Evolutionary conservation across 23 tunicate genomes (phyloP), one percentile per base, ranked within the genome.

Genomic region (Trididemnum clinides): DNA sequence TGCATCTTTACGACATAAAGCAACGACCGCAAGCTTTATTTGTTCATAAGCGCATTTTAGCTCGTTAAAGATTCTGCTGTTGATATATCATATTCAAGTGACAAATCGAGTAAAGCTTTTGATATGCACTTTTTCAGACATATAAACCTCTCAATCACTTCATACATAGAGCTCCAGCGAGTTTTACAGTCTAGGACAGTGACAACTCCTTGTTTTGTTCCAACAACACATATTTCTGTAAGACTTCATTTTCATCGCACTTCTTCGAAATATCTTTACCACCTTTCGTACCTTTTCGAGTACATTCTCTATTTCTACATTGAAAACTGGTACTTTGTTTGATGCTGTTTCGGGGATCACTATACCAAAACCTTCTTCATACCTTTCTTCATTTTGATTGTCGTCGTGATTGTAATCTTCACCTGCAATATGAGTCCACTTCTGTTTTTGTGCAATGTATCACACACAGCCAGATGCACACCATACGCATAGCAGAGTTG

Each of bases 41-140:
- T 19, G 38, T 70, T 70, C 76, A 70, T 27, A 37, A 32, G 76
- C 76, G 12, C 36, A 70, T 70, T 70, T 70, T 33, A 70, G 38
- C 76, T 70, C 76, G 39, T 70, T 33, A 6, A 70, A 70, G 30
- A 33, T 29, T 70, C 76, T 3, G 76, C 39, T 63, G 6, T 22
- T 70, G 76, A 70, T 70, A 29, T 70, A 70, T 32, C 34, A 70
- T 70, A 25, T 32, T 32, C 76, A 70, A 70, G 28, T 19, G 39
- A 70, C 76, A 33, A 70, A 70, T 70, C 76, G 15, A 70, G 76
- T 70, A 70, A 70, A 70, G 76, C 76, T 70, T 70, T 70, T 25
- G 39, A 32, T 70, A 70, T 70, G 39, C 39, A 70, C 76, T 70
- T 27, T 70, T 70, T 70, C 15, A 70, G 15, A 70, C 28, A 37